Conservation (phyloP, 2,888 invertebrate genomes). For the Ophion obscuratus region DNA sequence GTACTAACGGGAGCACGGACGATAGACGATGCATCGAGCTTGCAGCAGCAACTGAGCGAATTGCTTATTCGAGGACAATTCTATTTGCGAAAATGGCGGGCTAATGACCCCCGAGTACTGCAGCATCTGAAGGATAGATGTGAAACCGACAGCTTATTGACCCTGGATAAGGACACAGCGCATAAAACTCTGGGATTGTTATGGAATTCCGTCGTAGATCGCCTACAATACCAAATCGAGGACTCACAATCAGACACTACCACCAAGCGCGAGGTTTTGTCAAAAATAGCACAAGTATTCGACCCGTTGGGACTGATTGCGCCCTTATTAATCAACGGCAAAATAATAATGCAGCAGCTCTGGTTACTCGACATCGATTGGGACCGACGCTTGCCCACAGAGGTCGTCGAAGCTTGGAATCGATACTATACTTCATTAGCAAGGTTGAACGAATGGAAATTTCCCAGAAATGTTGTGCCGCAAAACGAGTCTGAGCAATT, state of each 20-base stretch:
- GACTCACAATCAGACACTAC: not conserved
- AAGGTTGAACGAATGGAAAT: no score
- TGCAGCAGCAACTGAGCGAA: conserved; percentile 4
- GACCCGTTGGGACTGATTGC: not conserved
- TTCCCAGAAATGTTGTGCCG: no score
- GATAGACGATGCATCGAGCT: not conserved
- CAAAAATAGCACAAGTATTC: not conserved
- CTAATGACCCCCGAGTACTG: conserved; percentile 26
- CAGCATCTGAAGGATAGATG: conserved; percentile 9
- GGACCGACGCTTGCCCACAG: no score
- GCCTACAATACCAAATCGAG: not conserved
- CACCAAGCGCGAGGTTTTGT: not conserved
- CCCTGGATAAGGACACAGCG: conserved; percentile 34
- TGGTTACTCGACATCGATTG: not conserved
- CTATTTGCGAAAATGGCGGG: conserved; percentile 47
- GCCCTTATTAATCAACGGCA: not conserved
- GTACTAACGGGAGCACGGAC: conserved; percentile 20
- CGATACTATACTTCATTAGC: no score
- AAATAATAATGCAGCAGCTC: not conserved
- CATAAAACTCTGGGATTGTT: conserved; percentile 55
- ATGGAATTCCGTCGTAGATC: conserved; percentile 29
- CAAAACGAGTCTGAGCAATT: no score
- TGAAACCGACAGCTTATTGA: conserved; percentile 36
- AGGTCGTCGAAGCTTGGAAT: no score
- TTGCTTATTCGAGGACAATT: conserved; percentile 34